A percentile compares a stretch with the other conserved stretches of the same genome.
phyloP scores from a whole-genome alignment of 2,113 vertebrate species.

The Tautogolabrus adspersus region DNA sequence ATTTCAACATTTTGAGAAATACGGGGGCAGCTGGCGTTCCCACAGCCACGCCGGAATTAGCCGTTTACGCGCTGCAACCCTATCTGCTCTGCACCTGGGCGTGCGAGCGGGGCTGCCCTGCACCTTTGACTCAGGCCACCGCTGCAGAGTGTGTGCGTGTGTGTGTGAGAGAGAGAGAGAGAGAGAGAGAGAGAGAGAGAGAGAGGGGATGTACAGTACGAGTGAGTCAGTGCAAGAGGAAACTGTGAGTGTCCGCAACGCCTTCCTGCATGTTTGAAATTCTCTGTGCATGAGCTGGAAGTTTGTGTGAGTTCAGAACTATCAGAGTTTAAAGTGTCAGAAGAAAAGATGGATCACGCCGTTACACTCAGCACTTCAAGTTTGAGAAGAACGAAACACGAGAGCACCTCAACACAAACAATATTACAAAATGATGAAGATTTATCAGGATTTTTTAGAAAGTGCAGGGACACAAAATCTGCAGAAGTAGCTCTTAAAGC shows the following conservation, averaged over 20 bases:
- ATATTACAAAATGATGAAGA: too few relatives aligned
- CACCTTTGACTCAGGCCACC: conserved; percentile 83
- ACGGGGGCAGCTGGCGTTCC: conserved; percentile 88
- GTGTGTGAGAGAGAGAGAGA: neutral
- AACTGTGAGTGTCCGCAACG: neutral
- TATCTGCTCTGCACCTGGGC: conserved; percentile 92
- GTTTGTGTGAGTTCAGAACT: neutral
- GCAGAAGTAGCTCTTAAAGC: too few relatives aligned
- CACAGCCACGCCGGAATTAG: conserved; percentile 83
- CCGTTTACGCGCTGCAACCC: conserved; percentile 84
- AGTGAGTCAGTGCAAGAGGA: neutral
- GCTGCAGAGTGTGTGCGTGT: conserved; percentile 9
- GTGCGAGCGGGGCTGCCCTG: conserved; percentile 82
- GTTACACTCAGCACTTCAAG: too few relatives aligned
- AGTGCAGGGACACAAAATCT: too few relatives aligned
- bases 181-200: conserved; percentile 8
- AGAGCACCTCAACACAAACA: too few relatives aligned
- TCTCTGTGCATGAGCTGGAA: neutral
- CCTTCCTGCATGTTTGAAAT: conserved; percentile 29
- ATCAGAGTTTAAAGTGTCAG: neutral
- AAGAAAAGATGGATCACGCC: neutral
- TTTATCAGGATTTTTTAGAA: too few relatives aligned
- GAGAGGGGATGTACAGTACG: conserved; percentile 1
- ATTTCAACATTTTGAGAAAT: conserved; percentile 84
- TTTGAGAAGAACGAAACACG: too few relatives aligned